Evolutionary conservation across 2,113 vertebrate genomes (phyloP), one percentile per base, ranked within the genome.

Genomic region (Rhea pennata): DNA sequence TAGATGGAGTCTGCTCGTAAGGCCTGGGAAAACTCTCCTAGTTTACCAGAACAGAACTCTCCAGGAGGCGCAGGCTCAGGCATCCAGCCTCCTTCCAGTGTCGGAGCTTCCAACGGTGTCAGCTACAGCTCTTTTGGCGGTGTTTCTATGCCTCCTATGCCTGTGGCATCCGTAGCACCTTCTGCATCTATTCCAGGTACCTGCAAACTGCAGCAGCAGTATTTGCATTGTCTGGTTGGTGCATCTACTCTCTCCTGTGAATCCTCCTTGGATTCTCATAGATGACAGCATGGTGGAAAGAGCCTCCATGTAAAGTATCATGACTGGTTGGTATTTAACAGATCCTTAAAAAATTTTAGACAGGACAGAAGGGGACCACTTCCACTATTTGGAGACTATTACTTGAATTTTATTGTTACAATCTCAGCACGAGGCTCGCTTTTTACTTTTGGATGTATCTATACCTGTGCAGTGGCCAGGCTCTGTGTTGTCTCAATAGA

Each of bases 1-100:
- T 94, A 99, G 99, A 99, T 99, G 99, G 99, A 99, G 95, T 99
- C 99, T 12, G 99, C 99, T 2, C 99, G 99, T 64, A 99, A 99
- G 92, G 99, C 99, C 4, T 99, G 99, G 99, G 99, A 99, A 95
- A 99, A 99, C 97, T 99, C 99, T 4, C 99, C 99, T 93, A 99
- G 98, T 75, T 98, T 99, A 81, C 99, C 99, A 1, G 99, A 99
- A 97, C 99, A 99, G 98, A 99, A 98, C 88, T 99, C 99, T 65
- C 99, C 99, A 2, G 99, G 98, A 4, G 98, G 98, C 0, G 96
- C 97, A 1, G 98, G 98, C 65, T 98, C 99, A 1, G 98, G 98
- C 56, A 97, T 97, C 88, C 99, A 99, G 97, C 98, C 99, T 62
- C 97, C 99, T 44, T 99, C 99, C 96, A 99, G 99, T 4, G 98